These are phyloP conservation scores for Chamaea fasciata DNA, from an alignment of 2,113 vertebrate genomes.

Conservation along the genomic window DNA sequence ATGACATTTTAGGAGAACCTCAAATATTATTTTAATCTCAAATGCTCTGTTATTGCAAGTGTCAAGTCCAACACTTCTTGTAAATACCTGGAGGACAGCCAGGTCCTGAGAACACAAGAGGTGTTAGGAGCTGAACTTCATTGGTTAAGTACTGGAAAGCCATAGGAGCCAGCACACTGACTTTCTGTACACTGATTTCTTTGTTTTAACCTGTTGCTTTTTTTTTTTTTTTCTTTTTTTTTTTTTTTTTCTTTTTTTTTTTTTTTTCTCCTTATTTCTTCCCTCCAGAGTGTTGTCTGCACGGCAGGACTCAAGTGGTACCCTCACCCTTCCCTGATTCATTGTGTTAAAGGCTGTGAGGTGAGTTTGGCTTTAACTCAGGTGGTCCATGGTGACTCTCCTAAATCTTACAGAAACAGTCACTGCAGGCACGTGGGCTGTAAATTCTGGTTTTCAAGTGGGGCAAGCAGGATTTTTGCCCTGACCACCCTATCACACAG, in stretches of 20 bases:
- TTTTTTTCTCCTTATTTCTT: neutral
- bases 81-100: slow-evolving; percentile 61
- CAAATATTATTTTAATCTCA: slow-evolving; percentile 70
- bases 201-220: slow-evolving; percentile 10
- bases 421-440: neutral
- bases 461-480: neutral
- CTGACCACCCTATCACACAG: neutral
- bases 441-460: neutral
- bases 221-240: neutral
- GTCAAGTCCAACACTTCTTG: slow-evolving; percentile 54
- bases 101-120: slow-evolving; percentile 45
- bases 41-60: slow-evolving; percentile 63
- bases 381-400: neutral
- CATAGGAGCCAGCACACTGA: neutral
- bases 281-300: slow-evolving; percentile 86
- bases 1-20: slow-evolving; percentile 32
- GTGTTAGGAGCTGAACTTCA: slow-evolving; percentile 50
- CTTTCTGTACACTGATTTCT: slow-evolving; percentile 39
- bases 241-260: neutral
- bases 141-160: slow-evolving; percentile 24
- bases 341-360: slow-evolving; percentile 97
- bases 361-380: slow-evolving; percentile 60
- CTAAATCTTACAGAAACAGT: neutral
- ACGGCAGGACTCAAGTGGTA: slow-evolving; percentile 94
- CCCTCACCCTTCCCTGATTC: slow-evolving; percentile 87